Evolutionary conservation across 2,888 invertebrate species (phyloP).

Genomic region (Antheraea assamensis): DNA sequence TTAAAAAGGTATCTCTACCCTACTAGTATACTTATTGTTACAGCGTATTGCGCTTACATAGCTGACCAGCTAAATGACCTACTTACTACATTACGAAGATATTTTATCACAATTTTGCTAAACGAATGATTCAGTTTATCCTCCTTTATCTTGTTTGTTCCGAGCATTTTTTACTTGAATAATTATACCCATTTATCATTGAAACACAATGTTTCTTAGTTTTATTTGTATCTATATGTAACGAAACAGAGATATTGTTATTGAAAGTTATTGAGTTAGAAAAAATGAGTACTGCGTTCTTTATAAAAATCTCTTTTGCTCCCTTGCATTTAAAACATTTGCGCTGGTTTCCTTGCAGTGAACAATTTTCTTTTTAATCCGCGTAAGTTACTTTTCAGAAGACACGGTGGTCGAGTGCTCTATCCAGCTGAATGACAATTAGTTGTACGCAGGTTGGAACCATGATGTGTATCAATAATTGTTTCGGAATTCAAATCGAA

Average conservation of each 20-base stretch:
- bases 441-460: too few relatives aligned
- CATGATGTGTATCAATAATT: too few relatives aligned
- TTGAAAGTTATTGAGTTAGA: neutral
- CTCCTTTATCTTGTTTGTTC: constrained; percentile 45
- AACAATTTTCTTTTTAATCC: too few relatives aligned
- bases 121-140: constrained; percentile 53
- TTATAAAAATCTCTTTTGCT: neutral
- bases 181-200: constrained; percentile 31
- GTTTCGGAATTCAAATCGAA: too few relatives aligned
- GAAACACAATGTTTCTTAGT: constrained; percentile 12
- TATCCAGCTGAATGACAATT: too few relatives aligned
- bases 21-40: neutral
- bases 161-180: constrained; percentile 34
- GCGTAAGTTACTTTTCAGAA: too few relatives aligned
- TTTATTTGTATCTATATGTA: constrained; percentile 12
- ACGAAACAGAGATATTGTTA: neutral
- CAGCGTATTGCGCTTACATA: constrained; percentile 17
- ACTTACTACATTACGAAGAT: constrained; percentile 51
- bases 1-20: neutral
- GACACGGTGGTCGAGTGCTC: too few relatives aligned
- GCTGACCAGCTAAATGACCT: constrained; percentile 36
- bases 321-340: too few relatives aligned
- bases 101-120: constrained; percentile 56
- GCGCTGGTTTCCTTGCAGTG: too few relatives aligned
- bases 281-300: neutral